phyloP scores from a whole-genome alignment of 2,113 vertebrate species.

The Vidua chalybeata region DNA sequence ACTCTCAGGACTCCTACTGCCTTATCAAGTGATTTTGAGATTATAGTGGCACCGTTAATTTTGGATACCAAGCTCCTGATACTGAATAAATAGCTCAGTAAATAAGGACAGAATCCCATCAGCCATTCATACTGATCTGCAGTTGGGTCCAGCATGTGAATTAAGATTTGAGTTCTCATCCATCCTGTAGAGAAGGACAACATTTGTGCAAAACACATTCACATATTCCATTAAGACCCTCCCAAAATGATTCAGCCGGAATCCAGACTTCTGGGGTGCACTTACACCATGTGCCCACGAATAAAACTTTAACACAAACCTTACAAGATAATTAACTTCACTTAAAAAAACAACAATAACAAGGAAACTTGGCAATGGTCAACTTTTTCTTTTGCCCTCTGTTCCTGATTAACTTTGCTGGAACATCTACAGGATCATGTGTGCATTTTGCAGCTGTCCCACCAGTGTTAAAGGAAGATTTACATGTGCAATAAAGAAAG shows the following conservation, averaged over 20 bases:
- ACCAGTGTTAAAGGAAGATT: background rate
- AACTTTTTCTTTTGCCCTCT: background rate
- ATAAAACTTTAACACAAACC: background rate
- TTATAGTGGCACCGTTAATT: background rate
- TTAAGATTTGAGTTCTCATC: background rate
- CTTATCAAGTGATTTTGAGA: slow-evolving; percentile 1
- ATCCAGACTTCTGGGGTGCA: background rate
- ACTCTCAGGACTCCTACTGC: background rate
- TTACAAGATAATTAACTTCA: background rate
- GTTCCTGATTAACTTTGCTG: background rate
- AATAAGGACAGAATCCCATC: slow-evolving; percentile 23
- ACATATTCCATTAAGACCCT: background rate
- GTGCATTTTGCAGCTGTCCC: background rate
- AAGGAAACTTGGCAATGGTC: background rate
- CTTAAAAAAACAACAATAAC: background rate
- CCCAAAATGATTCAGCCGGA: background rate
- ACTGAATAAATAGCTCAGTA: slow-evolving; percentile 12
- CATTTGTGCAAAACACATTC: background rate
- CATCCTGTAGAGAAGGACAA: background rate
- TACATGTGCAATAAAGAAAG: background rate
- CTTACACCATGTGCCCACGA: background rate
- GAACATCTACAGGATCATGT: background rate
- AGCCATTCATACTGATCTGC: background rate
- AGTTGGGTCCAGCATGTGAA: background rate
- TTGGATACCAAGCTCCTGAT: background rate